Base-by-base conservation (phyloP, 2,797 vertebrate genomes). In the Spea hammondii region DNA sequence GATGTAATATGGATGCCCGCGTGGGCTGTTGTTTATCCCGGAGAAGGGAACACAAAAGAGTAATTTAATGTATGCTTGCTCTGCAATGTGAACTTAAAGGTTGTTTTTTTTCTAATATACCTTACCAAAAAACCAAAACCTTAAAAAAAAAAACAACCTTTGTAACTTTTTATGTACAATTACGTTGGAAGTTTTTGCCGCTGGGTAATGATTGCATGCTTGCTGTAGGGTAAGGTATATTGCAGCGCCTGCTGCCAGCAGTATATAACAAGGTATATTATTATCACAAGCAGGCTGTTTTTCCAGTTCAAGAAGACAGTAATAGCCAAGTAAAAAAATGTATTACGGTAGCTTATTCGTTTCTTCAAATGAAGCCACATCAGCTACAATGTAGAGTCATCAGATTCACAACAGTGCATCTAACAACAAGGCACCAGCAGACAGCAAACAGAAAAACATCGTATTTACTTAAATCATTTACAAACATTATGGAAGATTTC, bases 391-490 rank as follows among this genome's bases (percentile, higher is more conserved):
- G 67, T 47, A 75, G 65, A 68, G 70, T 79, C 77, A 79, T 80
- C 79, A 80, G 60, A 80, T 80, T 77, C 79, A 69, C 75, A 82
- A 76, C 70, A 53, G 73, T 77, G 47, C 45, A 55, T 65, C 74
- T 77, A 77, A 82, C 72, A 68, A 72, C 3, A 45, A 69, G 72
- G 49, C 48, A 14, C 9, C 75, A 68, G 69, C 64, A 49, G 70
- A 69, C 14, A 77, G 44, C 53, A 65, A 81, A 70, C 62, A 67
- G 72, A 67, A 65, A 47, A 77, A 82, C 69, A 60, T 60, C 64
- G 53, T 81, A 81, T 81, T 77, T 81, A 81, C 79, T 77, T 67
- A 77, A 73, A 73, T 77, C 74, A 77, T 82, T 82, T 77, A 68
- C 60, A 50, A 72, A 72, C 74, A 77, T 81, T 77, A 77, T 51